phyloP scores from a whole-genome alignment of 2,113 vertebrate species.

The Prochilodus magdalenae region DNA sequence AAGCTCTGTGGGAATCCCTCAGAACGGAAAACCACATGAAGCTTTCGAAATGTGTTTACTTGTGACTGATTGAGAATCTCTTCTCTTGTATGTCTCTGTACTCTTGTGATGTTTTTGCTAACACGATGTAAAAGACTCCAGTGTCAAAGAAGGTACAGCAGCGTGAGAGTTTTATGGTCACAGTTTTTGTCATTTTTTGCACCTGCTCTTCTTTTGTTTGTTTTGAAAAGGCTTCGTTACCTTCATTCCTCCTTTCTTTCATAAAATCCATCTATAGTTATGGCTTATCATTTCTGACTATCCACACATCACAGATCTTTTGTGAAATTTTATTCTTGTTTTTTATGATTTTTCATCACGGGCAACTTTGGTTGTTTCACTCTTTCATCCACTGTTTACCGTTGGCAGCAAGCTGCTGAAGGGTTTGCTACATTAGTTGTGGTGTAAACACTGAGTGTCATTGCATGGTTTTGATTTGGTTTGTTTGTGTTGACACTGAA shows the following conservation, averaged over 20 bases:
- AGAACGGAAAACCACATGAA: no score
- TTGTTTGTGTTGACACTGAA: background rate
- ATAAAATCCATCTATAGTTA: background rate
- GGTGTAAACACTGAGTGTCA: background rate
- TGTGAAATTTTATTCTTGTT: background rate
- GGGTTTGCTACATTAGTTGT: background rate
- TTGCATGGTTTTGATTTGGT: background rate
- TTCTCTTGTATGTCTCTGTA: background rate
- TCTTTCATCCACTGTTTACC: background rate
- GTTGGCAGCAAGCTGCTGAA: background rate
- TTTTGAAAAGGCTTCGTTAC: conserved; percentile 10
- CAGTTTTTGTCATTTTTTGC: background rate
- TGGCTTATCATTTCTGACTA: background rate
- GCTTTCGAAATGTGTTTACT: background rate
- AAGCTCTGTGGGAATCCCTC: no score
- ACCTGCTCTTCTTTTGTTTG: background rate
- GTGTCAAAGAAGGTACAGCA: conserved; percentile 45
- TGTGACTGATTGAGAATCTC: background rate
- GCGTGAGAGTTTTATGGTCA: background rate
- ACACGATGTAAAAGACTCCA: conserved; percentile 45
- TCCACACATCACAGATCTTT: background rate
- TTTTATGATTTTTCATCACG: background rate
- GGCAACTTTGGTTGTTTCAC: background rate
- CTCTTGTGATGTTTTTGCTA: conserved; percentile 4
- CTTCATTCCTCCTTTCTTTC: background rate